These are phyloP conservation scores for Suricata suricatta DNA, from an alignment of 2,113 vertebrate genomes.

Conservation along the genomic window DNA sequence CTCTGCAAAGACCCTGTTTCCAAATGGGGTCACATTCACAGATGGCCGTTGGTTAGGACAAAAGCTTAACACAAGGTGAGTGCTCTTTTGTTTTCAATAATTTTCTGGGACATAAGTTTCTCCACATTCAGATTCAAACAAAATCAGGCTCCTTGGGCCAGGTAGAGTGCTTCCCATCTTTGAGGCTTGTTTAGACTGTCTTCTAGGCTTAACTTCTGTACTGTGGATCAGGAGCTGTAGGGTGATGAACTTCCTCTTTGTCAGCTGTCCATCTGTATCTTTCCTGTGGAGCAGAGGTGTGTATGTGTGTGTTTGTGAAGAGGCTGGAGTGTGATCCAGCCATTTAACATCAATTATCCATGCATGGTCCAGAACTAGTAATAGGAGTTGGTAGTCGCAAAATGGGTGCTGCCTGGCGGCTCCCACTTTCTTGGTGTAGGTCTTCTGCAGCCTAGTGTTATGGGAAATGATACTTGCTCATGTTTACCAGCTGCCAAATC, in stretches of 20 bases:
- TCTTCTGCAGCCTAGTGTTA: not conserved
- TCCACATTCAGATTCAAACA: not conserved
- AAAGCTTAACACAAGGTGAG: not conserved
- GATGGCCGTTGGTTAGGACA: not conserved
- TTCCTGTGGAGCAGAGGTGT: not conserved
- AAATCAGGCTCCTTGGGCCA: not conserved
- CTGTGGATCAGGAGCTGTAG: not conserved
- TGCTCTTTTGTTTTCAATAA: not conserved
- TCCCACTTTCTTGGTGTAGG: not conserved
- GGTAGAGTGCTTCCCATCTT: too few relatives aligned
- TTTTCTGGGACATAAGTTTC: not conserved
- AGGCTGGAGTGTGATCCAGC: not conserved
- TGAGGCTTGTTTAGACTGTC: not conserved
- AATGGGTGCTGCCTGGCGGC: not conserved
- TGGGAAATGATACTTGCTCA: not conserved
- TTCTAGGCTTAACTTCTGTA: not conserved
- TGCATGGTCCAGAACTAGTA: too few relatives aligned
- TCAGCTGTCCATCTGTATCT: not conserved
- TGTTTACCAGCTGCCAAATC: not conserved
- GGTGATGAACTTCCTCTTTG: not conserved
- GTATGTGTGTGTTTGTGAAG: not conserved
- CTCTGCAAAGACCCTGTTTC: not conserved
- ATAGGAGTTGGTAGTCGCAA: too few relatives aligned
- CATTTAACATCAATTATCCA: not conserved
- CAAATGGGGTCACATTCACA: not conserved